Conservation (phyloP, 2,113 vertebrate genomes). For the Vicugna pacos region DNA sequence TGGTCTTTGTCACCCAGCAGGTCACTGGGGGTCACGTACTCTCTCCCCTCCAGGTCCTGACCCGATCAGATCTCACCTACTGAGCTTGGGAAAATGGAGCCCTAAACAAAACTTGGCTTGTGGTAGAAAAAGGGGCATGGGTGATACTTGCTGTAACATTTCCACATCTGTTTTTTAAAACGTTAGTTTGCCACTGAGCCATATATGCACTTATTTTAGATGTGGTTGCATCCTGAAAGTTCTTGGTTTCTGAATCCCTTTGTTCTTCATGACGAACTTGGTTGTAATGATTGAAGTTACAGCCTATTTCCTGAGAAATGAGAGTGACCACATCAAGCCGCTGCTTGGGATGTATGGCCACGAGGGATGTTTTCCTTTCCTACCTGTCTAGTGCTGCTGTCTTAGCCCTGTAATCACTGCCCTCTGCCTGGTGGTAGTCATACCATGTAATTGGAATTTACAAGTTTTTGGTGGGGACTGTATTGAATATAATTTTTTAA, state of each 20-base stretch:
- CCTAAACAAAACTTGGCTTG: background rate
- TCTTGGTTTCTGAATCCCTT: conserved; percentile 11
- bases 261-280: conserved; percentile 25
- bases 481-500: background rate
- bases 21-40: background rate
- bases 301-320: background rate
- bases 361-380: background rate
- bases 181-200: background rate
- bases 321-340: background rate
- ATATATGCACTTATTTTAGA: background rate
- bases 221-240: background rate
- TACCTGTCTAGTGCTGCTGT: background rate
- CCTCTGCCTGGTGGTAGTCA: background rate
- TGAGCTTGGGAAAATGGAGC: background rate
- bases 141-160: background rate
- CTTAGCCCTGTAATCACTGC: background rate
- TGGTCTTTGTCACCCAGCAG: background rate
- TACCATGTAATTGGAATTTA: background rate
- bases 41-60: background rate
- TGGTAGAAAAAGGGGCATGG: background rate
- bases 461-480: background rate
- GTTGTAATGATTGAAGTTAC: background rate
- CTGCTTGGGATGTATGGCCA: background rate
- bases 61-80: background rate
- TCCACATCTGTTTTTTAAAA: background rate